Evolutionary conservation across 1,140 invertebrate species (phyloP).

Genomic region (Diorhabda elongata): DNA sequence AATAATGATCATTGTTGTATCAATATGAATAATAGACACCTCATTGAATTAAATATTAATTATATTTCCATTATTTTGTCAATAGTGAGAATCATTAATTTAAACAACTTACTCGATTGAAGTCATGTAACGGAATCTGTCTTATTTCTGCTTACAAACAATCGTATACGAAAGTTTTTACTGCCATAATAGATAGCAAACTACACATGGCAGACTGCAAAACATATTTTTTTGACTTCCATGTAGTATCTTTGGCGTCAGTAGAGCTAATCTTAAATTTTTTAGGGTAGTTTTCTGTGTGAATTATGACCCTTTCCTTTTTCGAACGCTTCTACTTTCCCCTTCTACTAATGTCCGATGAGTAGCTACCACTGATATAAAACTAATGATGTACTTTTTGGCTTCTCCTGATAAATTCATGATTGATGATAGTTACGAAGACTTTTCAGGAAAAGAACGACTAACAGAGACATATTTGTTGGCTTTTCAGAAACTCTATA

Average conservation of each 20-base stretch:
- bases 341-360: constrained; percentile 33
- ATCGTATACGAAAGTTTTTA: not conserved
- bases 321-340: constrained; percentile 23
- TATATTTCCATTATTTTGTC: too few species aligned
- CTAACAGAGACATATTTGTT: constrained; percentile 19
- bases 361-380: constrained; percentile 34
- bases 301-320: constrained; percentile 30
- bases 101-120: too few species aligned
- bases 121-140: too few species aligned
- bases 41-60: too few species aligned
- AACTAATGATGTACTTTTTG: constrained; percentile 40
- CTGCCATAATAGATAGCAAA: not conserved
- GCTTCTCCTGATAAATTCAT: constrained; percentile 32
- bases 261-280: not conserved
- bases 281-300: constrained; percentile 10
- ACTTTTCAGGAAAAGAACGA: constrained; percentile 1
- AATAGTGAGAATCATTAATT: too few species aligned
- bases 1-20: too few species aligned
- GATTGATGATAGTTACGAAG: constrained; percentile 31
- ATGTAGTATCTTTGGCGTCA: not conserved
- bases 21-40: too few species aligned
- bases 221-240: not conserved
- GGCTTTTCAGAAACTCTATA: constrained; percentile 4
- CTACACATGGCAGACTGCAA: not conserved
- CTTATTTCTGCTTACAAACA: not conserved